Conservation (phyloP, 2,888 invertebrate genomes). For the Athrips mouffetella region DNA sequence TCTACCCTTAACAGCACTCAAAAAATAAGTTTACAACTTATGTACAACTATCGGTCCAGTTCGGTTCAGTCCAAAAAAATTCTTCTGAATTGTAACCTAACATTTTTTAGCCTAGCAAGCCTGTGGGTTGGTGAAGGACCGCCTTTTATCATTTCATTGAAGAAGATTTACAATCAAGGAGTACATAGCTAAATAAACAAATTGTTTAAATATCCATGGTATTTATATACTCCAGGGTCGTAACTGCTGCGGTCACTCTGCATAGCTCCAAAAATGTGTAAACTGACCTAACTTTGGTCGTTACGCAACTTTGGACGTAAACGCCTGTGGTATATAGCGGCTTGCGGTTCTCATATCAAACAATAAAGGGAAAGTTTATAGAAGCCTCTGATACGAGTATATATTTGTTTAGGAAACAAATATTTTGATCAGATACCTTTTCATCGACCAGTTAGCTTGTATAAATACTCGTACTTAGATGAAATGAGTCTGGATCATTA, state of each 20-base stretch:
- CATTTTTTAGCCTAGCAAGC: constrained; percentile 24
- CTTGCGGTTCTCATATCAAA: constrained; percentile 19
- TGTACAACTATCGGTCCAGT: no score
- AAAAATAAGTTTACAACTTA: no score
- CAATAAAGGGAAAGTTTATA: constrained; percentile 9
- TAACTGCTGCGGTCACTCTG: constrained; percentile 35
- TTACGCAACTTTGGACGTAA: constrained; percentile 29
- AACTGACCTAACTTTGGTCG: constrained; percentile 33
- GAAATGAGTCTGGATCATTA: no score
- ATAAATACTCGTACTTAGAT: no score
- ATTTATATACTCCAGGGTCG: constrained; percentile 26
- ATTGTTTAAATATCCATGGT: no score
- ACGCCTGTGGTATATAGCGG: constrained; percentile 27
- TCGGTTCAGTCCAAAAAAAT: not conserved
- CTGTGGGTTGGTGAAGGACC: no score
- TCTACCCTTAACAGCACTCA: no score
- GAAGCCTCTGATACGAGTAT: not conserved
- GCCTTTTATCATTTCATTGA: no score
- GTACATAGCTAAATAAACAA: no score
- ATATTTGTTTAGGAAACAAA: not conserved
- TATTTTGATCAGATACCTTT: not conserved
- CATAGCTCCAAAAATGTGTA: constrained; percentile 39
- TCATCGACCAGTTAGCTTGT: no score
- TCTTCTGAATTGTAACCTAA: not conserved
- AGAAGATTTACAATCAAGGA: no score